A percentile compares a stretch with the other conserved stretches of the same genome.
These are phyloP conservation scores for Arvicanthis niloticus DNA, from an alignment of 2,113 vertebrate genomes.

Conservation along the genomic window DNA sequence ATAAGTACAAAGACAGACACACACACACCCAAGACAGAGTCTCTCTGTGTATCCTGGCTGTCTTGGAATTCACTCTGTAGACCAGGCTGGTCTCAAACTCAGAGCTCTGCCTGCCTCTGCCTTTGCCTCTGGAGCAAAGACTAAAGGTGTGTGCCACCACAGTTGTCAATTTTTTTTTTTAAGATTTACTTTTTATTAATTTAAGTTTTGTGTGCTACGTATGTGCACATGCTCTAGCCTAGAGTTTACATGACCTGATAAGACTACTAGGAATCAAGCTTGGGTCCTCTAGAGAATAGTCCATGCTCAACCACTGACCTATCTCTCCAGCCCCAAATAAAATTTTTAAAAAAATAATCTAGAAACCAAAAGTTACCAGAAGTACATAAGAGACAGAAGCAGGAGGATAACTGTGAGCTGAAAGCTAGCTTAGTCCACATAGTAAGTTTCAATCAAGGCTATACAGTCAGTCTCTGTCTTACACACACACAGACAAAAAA, in stretches of 20 bases:
- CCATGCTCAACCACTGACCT: background rate
- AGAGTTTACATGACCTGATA: background rate
- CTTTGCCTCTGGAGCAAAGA: too few species aligned
- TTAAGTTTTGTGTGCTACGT: background rate
- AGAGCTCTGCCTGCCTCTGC: too few species aligned
- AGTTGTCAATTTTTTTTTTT: too few species aligned
- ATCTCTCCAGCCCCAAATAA: background rate
- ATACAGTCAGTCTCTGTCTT: too few species aligned
- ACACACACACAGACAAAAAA: too few species aligned
- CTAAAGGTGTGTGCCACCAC: too few species aligned
- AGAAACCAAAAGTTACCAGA: background rate
- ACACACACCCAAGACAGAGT: too few species aligned
- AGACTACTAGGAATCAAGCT: background rate
- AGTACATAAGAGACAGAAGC: too few species aligned
- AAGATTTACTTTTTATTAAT: background rate
- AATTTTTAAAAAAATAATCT: background rate
- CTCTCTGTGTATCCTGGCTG: too few species aligned
- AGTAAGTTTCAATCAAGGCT: background rate
- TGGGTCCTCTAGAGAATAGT: background rate
- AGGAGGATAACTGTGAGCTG: background rate
- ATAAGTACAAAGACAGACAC: background rate
- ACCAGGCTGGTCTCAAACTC: too few species aligned
- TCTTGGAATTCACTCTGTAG: too few species aligned
- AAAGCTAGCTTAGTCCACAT: background rate
- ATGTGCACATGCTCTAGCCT: background rate